Evolutionary conservation across 2,888 invertebrate species (phyloP).

Genomic region (Lepidochrysops patricia): DNA sequence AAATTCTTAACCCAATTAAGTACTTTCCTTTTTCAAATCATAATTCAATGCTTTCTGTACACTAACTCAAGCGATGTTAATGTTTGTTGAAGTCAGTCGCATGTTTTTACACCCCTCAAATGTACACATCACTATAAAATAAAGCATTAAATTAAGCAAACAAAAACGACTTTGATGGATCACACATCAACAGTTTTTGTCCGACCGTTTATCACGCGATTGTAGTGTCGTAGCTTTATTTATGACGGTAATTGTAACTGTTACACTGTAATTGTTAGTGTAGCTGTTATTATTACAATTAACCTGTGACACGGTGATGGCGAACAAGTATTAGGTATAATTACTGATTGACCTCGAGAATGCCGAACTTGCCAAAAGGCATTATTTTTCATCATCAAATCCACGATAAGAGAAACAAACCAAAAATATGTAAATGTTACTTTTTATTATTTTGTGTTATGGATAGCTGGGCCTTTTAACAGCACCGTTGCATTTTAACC

Average conservation of each 20-base stretch:
- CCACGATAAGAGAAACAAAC: too few species aligned
- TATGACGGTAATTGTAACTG: not conserved
- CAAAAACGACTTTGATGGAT: conserved; percentile 11
- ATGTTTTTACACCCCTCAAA: conserved; percentile 2
- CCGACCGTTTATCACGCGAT: conserved; percentile 5
- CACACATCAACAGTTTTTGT: not conserved
- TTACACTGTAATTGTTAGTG: not conserved
- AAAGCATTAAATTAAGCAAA: conserved; percentile 5
- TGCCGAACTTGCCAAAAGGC: not conserved
- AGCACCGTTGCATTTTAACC: too few species aligned
- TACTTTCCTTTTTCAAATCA: not conserved
- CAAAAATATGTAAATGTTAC: too few species aligned
- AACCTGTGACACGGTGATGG: not conserved
- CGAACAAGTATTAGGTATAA: not conserved
- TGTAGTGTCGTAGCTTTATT: not conserved
- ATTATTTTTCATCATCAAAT: too few species aligned
- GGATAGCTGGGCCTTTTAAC: too few species aligned
- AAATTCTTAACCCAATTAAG: not conserved
- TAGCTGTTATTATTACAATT: not conserved
- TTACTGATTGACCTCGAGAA: not conserved
- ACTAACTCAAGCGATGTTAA: not conserved
- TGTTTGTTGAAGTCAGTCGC: not conserved
- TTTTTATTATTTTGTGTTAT: too few species aligned
- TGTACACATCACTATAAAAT: conserved; percentile 1
- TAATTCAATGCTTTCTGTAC: not conserved